Conservation (phyloP, 1,140 invertebrate species). For the Lasaia peninsularis region DNA sequence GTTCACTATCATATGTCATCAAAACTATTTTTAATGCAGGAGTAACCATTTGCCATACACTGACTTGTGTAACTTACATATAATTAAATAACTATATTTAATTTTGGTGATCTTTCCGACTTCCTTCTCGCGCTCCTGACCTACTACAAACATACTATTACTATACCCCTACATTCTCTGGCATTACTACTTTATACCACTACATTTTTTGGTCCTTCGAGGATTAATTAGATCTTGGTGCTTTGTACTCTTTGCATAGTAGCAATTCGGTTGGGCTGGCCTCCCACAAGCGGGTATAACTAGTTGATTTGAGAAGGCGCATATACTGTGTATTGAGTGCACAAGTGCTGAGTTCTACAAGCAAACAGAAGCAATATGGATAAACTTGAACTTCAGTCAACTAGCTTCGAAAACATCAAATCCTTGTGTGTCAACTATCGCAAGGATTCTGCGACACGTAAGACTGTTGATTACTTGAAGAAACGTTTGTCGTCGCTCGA, state of each 20-base stretch:
- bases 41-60: no score
- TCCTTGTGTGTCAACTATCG: background rate
- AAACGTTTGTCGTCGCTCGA: background rate
- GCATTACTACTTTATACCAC: no score
- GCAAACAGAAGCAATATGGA: background rate
- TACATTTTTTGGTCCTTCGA: no score
- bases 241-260: background rate
- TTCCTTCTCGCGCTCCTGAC: no score
- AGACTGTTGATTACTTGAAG: background rate
- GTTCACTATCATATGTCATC: no score
- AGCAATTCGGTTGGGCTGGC: background rate
- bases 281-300: background rate
- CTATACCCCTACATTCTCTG: no score
- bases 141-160: no score
- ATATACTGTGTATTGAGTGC: background rate
- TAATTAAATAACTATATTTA: no score
- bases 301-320: background rate
- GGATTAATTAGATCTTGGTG: no score
- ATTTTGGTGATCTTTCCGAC: no score
- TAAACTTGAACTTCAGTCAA: background rate
- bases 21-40: no score
- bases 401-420: constrained; percentile 7
- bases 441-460: background rate
- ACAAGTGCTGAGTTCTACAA: background rate
- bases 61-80: no score